Base-by-base conservation (phyloP, 2,797 vertebrate genomes). In the Adelosebastes latens region DNA sequence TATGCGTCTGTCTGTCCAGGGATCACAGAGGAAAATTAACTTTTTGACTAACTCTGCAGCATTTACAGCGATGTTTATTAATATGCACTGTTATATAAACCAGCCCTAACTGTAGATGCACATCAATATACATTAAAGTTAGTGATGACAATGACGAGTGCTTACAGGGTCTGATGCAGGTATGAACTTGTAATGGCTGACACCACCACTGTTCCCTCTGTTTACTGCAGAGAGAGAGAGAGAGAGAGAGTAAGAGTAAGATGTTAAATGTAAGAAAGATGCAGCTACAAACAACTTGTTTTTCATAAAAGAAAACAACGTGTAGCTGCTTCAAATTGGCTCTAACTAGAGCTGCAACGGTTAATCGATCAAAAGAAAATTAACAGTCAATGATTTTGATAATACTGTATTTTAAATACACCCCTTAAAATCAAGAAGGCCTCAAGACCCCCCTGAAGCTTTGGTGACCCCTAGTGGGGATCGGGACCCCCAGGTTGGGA, bases 131-230 rank as follows among this genome's bases (percentile, higher is more conserved):
- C 8, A 12, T 39, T n/a, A 11, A 32, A 12, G 18, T 29, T 22
- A 27, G 12, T 59, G 16, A 42, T 29, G 11, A 56, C 13, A 16
- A 12, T 55, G 8, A 55, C 2, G 12, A 72, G 22, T 74, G 10
- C 97, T 96, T 88, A 97, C 98, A 90, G 36, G 94, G 86, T 91
- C 90, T 96, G 92, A 96, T 94, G 90, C 96, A 97, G 84, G 95
- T 90, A 32, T 97, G 96, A 22, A 93, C 92, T 68, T 96, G 96
- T 73, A 95, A 91, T 0, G 97, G 95, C 81, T 97, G 97, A 81
- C 96, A 95, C 97, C 97, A 97, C 97, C 97, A 98, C 90, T 97
- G 95, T 76, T 97, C 97, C 79, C 94, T 95, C 85, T 97, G 97
- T 82, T 97, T 99, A 88, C 98, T 99, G 88, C n/a, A 34, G 11